Evolutionary conservation across 2,113 vertebrate species (phyloP), one percentile per base, ranked within the genome.

Genomic region (Paramisgurnus dabryanus): DNA sequence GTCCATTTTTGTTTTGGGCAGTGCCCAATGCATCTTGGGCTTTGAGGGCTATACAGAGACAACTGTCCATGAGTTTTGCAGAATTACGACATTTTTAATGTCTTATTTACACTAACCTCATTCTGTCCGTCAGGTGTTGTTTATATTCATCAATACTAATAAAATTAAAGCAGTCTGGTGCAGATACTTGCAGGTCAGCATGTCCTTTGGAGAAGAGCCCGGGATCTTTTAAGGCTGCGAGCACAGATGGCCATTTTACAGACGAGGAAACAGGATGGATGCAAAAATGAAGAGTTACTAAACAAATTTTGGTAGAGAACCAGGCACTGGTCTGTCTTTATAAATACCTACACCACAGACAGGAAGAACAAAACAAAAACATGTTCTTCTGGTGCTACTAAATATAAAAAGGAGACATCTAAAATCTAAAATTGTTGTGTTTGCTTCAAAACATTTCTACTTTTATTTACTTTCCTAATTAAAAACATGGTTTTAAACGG

Each of bases 371-470:
- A 88, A 89, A 87, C 86, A 89, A 83, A 84, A 87, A 90, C 88
- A 88, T 89, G 89, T 87, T 89, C 83, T 87, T 88, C 82, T 86
- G 73, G 72, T 82, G 66, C 86, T 91, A 83, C 88, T 88, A 90
- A 90, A 91, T 86, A 79, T 90, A 88, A 85, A 65, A 83, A 80
- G 80, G 75, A 70, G 83, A 87, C 86, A 83, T 80, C 58, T 67
- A 9, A 86, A 86, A 82, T 69, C 58, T 67, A 9, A 86, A 86
- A 82, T 69, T 60, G 68, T 64, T 76, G 75, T 87, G 83, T 88
- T 86, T 89, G 85, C 83, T 80, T 87, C 80, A 55, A 76, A 82
- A 81, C 49, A 75, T 81, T 68, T 61, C 72, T 68, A 45, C 60
- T 74, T 73, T n/a, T 40, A 67, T 3, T 12, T 13, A 40, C 40